Evolutionary conservation across 2,888 invertebrate species (phyloP).

Genomic region (Drosophila meridionalis): DNA sequence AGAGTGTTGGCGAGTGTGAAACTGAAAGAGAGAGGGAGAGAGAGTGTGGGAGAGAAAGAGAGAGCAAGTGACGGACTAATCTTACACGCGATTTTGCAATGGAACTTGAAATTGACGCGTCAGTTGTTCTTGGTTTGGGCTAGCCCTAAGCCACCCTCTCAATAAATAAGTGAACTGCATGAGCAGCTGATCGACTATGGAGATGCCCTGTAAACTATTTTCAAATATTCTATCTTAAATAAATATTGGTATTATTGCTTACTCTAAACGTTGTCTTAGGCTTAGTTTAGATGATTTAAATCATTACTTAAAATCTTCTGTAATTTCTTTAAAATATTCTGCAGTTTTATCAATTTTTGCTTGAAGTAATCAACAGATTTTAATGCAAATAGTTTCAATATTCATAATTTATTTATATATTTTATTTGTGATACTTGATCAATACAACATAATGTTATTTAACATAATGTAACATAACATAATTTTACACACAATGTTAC

Average conservation of each 20-base stretch:
- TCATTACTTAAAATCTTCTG: too few relatives aligned
- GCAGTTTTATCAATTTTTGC: too few relatives aligned
- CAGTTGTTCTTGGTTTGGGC: conserved; percentile 26
- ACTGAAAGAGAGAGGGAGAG: background rate
- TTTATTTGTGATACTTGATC: too few relatives aligned
- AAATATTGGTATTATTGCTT: background rate
- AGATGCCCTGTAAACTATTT: background rate
- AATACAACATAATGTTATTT: too few relatives aligned
- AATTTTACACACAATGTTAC: too few relatives aligned
- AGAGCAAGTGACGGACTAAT: conserved; percentile 11
- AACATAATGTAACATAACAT: too few relatives aligned
- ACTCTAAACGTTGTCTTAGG: too few relatives aligned
- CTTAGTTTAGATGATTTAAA: too few relatives aligned
- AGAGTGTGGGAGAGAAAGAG: background rate
- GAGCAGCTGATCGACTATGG: background rate
- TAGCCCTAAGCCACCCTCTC: conserved; percentile 20
- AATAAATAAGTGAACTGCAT: background rate
- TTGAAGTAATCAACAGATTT: too few relatives aligned
- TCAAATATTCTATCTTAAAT: background rate
- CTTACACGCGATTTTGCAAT: conserved; percentile 54
- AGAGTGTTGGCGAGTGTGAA: background rate
- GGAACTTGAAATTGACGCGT: conserved; percentile 51
- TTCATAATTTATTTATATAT: too few relatives aligned
- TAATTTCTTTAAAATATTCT: too few relatives aligned
- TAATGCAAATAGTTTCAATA: too few relatives aligned